phyloP scores from a whole-genome alignment of 2,797 vertebrate species.

The Novumbra hubbsi region DNA sequence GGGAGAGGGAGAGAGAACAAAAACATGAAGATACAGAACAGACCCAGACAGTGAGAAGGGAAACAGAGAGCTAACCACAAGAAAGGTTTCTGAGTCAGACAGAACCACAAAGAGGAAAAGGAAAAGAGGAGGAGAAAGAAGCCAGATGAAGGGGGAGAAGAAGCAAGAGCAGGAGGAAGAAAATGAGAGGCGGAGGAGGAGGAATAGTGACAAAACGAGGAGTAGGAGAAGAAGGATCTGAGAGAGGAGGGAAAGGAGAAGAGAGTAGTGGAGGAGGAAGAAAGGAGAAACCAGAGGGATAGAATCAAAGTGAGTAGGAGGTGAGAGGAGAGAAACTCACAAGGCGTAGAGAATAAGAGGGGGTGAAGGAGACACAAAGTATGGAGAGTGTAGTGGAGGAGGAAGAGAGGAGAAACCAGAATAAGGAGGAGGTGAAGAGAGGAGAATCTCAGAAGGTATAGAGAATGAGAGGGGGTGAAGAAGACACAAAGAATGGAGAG shows the following conservation, averaged over 20 bases:
- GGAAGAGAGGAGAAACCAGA: slow-evolving; percentile 36
- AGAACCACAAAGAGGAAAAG: slow-evolving; percentile 10
- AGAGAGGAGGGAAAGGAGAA: slow-evolving; percentile 7
- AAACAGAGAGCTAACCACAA: slow-evolving; percentile 16
- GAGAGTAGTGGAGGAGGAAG: slow-evolving; percentile 6
- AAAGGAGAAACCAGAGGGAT: slow-evolving; percentile 34
- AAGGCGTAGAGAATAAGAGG: slow-evolving; percentile 10
- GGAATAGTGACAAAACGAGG: too few species aligned
- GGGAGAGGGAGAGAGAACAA: slow-evolving; percentile 40
- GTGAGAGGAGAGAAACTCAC: too few species aligned
- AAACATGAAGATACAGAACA: slow-evolving; percentile 31
- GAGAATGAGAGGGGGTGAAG: too few species aligned
- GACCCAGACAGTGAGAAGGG: slow-evolving; percentile 32
- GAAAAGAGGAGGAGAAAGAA: slow-evolving; percentile 14
- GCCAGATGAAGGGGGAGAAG: slow-evolving; percentile 8
- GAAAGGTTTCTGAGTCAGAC: slow-evolving; percentile 4
- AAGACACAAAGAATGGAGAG: slow-evolving; percentile 20
- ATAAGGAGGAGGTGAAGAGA: too few species aligned
- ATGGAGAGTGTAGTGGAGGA: too few species aligned
- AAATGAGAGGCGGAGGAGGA: slow-evolving; percentile 19
- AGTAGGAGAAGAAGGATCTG: not conserved
- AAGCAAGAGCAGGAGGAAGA: slow-evolving; percentile 4
- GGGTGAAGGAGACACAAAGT: too few species aligned
- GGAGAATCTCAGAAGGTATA: too few species aligned
- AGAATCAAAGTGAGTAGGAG: too few species aligned